Conservation (phyloP, 2,113 vertebrate genomes). For the Myrmophylax atrothorax region DNA sequence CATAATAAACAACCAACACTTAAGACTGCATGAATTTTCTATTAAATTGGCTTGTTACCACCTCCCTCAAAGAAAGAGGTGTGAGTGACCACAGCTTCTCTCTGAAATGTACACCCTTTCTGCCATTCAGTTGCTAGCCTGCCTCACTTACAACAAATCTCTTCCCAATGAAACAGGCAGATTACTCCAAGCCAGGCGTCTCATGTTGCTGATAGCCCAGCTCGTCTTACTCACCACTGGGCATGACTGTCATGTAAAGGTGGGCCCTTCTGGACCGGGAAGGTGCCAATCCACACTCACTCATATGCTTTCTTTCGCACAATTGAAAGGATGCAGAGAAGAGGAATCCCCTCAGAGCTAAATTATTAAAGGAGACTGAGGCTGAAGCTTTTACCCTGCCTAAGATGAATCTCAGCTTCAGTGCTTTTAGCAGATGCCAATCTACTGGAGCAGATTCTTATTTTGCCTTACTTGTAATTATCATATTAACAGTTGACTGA, state of each 20-base stretch:
- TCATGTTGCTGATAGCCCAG: background rate
- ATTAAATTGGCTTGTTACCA: background rate
- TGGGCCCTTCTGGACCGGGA: accelerated
- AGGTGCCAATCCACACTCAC: background rate
- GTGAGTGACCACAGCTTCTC: background rate
- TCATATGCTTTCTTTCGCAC: background rate
- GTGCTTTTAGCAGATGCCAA: background rate
- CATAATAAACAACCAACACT: background rate
- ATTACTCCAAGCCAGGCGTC: background rate
- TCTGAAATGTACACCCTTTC: background rate
- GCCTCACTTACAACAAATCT: accelerated
- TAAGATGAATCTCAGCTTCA: background rate
- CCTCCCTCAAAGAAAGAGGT: background rate
- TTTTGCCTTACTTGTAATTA: background rate
- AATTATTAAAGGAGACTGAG: background rate
- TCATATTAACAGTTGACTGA: background rate
- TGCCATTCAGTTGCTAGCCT: background rate
- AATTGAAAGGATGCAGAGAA: background rate
- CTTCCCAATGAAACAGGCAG: background rate
- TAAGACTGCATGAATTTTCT: background rate
- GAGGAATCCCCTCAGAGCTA: background rate
- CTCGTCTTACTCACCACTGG: background rate
- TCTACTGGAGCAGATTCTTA: background rate
- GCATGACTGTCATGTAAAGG: background rate
- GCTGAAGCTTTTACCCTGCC: background rate